A percentile compares a stretch with the other conserved stretches of the same genome.
phyloP scores from a whole-genome alignment of 2,888 invertebrate species.

The Electrophaes corylata region DNA sequence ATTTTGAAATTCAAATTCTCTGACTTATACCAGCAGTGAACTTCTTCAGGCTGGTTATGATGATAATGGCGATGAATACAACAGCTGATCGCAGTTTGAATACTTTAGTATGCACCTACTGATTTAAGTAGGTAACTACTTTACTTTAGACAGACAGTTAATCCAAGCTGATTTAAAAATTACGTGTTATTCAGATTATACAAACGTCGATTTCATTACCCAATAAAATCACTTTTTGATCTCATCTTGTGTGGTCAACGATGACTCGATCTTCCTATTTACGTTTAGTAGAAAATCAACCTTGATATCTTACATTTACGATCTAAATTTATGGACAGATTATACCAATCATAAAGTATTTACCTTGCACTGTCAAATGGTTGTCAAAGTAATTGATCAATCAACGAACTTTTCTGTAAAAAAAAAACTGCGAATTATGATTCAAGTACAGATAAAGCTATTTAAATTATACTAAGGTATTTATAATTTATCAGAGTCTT shows the following conservation, averaged over 20 bases:
- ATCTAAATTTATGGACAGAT: conserved; percentile 10
- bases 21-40: too few relatives aligned
- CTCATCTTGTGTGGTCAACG: conserved; percentile 54
- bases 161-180: conserved; percentile 41
- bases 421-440: conserved; percentile 35
- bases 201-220: conserved; percentile 26
- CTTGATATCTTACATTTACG: conserved; percentile 17
- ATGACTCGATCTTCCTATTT: conserved; percentile 27
- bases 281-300: conserved; percentile 21
- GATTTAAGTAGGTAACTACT: neutral
- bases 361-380: conserved; percentile 24
- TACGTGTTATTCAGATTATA: conserved; percentile 35
- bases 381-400: conserved; percentile 23
- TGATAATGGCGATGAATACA: too few relatives aligned
- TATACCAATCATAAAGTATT: conserved; percentile 6
- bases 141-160: conserved; percentile 5
- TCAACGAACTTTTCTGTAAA: conserved; percentile 30
- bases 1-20: too few relatives aligned
- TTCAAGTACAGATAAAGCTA: conserved; percentile 3
- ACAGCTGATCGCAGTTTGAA: too few relatives aligned
- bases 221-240: conserved; percentile 43
- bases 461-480: too few relatives aligned
- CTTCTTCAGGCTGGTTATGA: too few relatives aligned
- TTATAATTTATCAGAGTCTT: too few relatives aligned
- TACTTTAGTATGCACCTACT: too few relatives aligned